Evolutionary conservation across 2,797 vertebrate species (phyloP), one percentile per base, ranked within the genome.

Genomic region (Sitta carolinensis): DNA sequence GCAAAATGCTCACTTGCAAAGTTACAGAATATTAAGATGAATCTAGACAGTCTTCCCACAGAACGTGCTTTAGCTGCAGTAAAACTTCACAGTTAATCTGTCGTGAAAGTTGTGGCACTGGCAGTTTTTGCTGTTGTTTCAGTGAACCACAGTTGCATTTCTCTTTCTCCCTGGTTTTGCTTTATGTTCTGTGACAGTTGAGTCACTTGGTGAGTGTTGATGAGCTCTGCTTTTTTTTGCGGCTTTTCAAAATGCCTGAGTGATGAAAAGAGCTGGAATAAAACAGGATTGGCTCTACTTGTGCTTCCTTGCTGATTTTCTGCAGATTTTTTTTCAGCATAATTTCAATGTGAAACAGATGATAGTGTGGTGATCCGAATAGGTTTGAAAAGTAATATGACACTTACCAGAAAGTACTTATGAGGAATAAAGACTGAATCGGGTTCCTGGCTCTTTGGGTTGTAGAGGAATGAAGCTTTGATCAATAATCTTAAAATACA

Each of bases 281-380:
- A 87, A 89, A 52, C 1, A 8, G 54, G 73, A 59, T 84, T 78
- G 63, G 43, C 67, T 30, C 26, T 93, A 20, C 42, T 87, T 94
- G 63, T 43, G 29, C 45, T 52, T 73, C 38, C 59, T 89, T 91
- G n/a, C 40, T 74, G 61, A 63, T 92, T 95, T 89, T 43, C 38
- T 93, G 72, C 42, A 52, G 20, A 32, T 57, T 84, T 81, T 8
- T 85, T 84, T 93, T 43, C 32, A 30, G 17, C 9, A 8, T 67
- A 48, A 67, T 81, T 94, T 90, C 69, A 78, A 57, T 95, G 74
- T 51, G 94, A 45, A 91, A 72, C 69, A 94, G 80, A 81, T 88
- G 57, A 54, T 43, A 79, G 30, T 45, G 50, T 61, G 42, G 77
- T 90, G 32, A 83, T 95, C 64, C 0, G 0, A 63, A 67, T 54